phyloP scores from a whole-genome alignment of 2,888 invertebrate species.

The Sinopyrophorus schimmeli region DNA sequence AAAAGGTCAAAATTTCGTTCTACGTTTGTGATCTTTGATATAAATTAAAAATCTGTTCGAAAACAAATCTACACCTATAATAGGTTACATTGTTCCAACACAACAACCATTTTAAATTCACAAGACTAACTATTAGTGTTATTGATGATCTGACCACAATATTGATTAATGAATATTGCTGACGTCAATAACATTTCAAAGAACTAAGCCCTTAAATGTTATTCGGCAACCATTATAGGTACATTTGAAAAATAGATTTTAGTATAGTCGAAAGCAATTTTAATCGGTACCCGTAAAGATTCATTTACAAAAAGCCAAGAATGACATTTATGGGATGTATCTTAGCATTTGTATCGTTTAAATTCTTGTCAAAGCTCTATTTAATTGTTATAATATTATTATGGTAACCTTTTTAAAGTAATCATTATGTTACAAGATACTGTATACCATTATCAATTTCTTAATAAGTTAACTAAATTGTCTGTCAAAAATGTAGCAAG shows the following conservation, averaged over 20 bases:
- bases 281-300: not conserved
- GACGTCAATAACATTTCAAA: constrained; percentile 39
- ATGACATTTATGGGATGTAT: too few species aligned
- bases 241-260: constrained; percentile 12
- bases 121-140: constrained; percentile 53
- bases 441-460: constrained; percentile 35
- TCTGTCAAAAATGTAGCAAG: constrained; percentile 38
- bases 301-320: too few species aligned
- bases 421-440: not conserved
- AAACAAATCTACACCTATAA: constrained; percentile 47
- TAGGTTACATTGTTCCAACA: constrained; percentile 52
- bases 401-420: not conserved
- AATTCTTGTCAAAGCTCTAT: not conserved
- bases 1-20: too few species aligned
- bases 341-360: too few species aligned
- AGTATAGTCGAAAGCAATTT: constrained; percentile 6
- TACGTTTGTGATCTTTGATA: constrained; percentile 25
- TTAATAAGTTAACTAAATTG: constrained; percentile 36
- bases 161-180: constrained; percentile 53
- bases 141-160: constrained; percentile 53
- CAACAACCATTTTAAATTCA: constrained; percentile 54
- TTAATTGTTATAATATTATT: not conserved
- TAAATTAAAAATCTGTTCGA: constrained; percentile 32
- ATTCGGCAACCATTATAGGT: constrained; percentile 9
- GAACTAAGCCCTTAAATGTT: constrained; percentile 25